Conservation (phyloP, 2,113 vertebrate genomes). For the Ornithorhynchus anatinus region DNA sequence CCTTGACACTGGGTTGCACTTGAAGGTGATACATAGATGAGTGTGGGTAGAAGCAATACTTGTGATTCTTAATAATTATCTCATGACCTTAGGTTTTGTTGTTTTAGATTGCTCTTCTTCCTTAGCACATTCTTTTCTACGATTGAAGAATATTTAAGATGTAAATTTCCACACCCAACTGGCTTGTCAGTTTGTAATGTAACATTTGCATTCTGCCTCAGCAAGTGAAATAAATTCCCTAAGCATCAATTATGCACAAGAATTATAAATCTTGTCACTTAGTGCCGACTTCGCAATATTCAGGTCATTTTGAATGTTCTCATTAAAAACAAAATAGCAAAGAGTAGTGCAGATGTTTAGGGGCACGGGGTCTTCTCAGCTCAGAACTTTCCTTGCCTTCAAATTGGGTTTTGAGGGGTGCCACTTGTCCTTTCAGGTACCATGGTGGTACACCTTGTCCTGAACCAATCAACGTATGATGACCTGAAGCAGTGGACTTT, state of each 20-base stretch:
- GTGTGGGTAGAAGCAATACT: neutral
- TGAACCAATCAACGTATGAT: no score
- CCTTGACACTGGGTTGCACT: neutral
- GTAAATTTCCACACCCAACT: conserved; percentile 23
- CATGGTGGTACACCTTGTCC: no score
- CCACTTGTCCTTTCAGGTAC: no score
- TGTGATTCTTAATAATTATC: neutral
- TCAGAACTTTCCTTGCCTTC: no score
- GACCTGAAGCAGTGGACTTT: no score
- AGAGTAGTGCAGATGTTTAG: no score
- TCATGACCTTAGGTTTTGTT: neutral
- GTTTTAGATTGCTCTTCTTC: neutral
- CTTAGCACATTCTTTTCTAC: neutral
- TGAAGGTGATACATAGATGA: neutral
- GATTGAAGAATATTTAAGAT: conserved; percentile 3
- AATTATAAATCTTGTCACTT: conserved; percentile 59
- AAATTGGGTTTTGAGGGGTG: no score
- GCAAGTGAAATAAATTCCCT: conserved; percentile 41
- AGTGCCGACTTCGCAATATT: conserved; percentile 48
- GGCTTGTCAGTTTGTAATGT: conserved; percentile 40
- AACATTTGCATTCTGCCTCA: conserved; percentile 39
- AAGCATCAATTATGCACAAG: conserved; percentile 53
- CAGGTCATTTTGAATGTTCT: conserved; percentile 56
- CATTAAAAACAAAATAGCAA: conserved; percentile 63
- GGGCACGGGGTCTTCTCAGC: no score